These are phyloP conservation scores for Terrapene triunguis DNA, from an alignment of 2,113 vertebrate genomes.

Conservation along the genomic window DNA sequence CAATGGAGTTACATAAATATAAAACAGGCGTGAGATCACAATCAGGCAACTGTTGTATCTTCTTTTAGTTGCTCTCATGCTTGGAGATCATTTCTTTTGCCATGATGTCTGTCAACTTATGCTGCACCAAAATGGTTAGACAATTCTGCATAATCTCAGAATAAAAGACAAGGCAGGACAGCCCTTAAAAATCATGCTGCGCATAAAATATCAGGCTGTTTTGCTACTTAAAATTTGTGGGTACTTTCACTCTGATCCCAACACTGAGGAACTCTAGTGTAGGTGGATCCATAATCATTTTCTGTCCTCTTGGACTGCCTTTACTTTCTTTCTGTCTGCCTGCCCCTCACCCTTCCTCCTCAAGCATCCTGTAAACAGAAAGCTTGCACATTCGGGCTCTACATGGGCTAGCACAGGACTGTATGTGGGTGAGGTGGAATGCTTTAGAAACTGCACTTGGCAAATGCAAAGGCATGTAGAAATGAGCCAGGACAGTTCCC, in stretches of 20 bases:
- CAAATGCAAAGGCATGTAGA: neutral
- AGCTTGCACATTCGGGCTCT: conserved; percentile 34
- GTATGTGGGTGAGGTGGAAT: conserved; percentile 56
- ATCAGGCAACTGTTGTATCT: neutral
- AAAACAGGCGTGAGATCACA: neutral
- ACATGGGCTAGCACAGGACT: neutral
- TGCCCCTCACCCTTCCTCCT: conserved; percentile 55
- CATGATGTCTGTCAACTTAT: neutral
- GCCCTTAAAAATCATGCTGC: neutral
- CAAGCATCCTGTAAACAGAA: conserved; percentile 49
- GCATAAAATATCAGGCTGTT: neutral
- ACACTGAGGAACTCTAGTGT: neutral
- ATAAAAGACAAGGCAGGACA: neutral
- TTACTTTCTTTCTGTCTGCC: conserved; percentile 42
- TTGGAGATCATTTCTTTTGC: neutral
- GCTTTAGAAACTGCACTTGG: conserved; percentile 48
- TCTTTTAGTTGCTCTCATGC: neutral
- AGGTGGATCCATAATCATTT: conserved; percentile 41
- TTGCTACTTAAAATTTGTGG: conserved; percentile 29
- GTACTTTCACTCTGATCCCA: conserved; percentile 43
- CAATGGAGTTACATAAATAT: neutral
- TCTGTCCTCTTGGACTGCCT: conserved; percentile 52
- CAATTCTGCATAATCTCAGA: neutral
- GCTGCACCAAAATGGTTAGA: neutral
- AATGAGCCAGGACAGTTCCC: conserved; percentile 41